These are phyloP conservation scores for Euplagia quadripunctaria DNA, from an alignment of 2,888 invertebrate genomes.

Conservation along the genomic window DNA sequence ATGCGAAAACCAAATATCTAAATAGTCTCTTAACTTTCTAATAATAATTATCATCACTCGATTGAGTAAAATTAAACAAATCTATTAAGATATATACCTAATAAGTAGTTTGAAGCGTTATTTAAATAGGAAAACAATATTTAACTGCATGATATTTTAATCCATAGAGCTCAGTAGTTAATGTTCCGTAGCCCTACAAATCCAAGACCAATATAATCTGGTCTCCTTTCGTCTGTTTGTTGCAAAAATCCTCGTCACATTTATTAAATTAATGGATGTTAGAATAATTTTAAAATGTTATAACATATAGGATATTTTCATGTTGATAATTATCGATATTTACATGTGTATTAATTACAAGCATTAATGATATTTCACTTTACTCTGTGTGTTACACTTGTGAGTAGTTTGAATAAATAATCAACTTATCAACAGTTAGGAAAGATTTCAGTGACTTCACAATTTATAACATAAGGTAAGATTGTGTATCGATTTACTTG, in stretches of 20 bases:
- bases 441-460: conserved; percentile 46
- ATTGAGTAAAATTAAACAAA: conserved; percentile 8
- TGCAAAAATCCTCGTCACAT: conserved; percentile 49
- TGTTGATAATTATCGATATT: conserved; percentile 27
- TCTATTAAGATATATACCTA: conserved; percentile 19
- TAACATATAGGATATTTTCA: conserved; percentile 30
- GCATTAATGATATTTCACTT: conserved; percentile 26
- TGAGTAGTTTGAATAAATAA: conserved; percentile 27
- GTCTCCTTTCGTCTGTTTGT: conserved; percentile 21
- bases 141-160: neutral
- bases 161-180: conserved; percentile 9
- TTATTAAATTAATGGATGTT: conserved; percentile 40
- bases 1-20: conserved; percentile 6
- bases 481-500: conserved; percentile 30
- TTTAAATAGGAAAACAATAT: conserved; percentile 12
- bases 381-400: conserved; percentile 28
- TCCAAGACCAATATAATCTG: conserved; percentile 23
- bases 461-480: conserved; percentile 31
- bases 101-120: conserved; percentile 18
- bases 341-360: conserved; percentile 29
- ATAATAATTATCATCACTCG: neutral
- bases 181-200: conserved; percentile 10
- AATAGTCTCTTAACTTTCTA: neutral
- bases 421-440: conserved; percentile 12
- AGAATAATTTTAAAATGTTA: conserved; percentile 42